Evolutionary conservation across 1,140 invertebrate genomes (phyloP).

Genomic region (Belonocnema kinseyi): DNA sequence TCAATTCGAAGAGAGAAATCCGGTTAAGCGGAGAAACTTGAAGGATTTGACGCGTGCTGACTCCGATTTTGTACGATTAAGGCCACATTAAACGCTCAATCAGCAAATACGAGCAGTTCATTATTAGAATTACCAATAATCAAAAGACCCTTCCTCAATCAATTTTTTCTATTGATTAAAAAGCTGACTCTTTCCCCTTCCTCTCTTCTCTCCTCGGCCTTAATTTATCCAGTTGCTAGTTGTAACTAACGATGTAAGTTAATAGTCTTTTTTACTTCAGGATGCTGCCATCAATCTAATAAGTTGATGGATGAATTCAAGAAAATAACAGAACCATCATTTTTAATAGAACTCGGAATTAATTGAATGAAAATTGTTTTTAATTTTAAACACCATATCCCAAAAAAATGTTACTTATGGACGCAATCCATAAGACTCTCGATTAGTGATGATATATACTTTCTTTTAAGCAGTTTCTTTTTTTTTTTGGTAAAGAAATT

Average conservation of each 20-base stretch:
- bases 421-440: no score
- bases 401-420: no score
- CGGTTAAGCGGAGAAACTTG: slow-evolving; percentile 1
- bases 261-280: slow-evolving; percentile 28
- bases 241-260: not conserved
- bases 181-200: slow-evolving; percentile 32
- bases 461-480: no score
- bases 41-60: not conserved
- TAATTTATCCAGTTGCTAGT: slow-evolving; percentile 17
- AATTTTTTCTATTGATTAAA: slow-evolving; percentile 36
- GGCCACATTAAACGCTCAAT: slow-evolving; percentile 38
- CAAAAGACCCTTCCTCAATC: slow-evolving; percentile 43
- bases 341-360: not conserved
- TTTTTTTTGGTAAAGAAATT: no score
- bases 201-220: slow-evolving; percentile 35
- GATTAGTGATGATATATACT: no score
- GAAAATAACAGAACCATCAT: not conserved
- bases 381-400: not conserved
- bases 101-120: slow-evolving; percentile 31
- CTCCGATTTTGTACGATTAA: slow-evolving; percentile 35
- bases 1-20: not conserved
- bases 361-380: not conserved
- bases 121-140: slow-evolving; percentile 40
- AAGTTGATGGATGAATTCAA: not conserved
- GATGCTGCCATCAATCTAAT: not conserved